phyloP scores from a whole-genome alignment of 2,888 invertebrate genomes.

The Melinopterus prodromus region DNA sequence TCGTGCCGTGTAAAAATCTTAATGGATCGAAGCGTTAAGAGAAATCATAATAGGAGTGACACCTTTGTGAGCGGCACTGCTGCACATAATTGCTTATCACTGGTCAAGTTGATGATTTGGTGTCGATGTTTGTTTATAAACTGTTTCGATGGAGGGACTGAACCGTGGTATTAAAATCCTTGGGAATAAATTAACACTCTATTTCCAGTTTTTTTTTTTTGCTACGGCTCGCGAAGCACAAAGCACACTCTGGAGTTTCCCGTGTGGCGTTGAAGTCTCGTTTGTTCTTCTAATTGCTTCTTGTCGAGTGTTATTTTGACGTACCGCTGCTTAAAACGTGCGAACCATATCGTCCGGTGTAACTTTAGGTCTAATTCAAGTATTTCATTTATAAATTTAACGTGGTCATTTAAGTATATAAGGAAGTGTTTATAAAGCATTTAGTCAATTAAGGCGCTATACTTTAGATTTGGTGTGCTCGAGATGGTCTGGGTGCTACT shows the following conservation, averaged over 20 bases:
- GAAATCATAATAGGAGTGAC: not conserved
- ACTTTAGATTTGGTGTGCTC: conserved; percentile 22
- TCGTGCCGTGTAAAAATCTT: not conserved
- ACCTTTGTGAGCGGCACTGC: not conserved
- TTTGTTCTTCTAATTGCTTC: conserved; percentile 20
- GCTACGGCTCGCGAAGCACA: conserved; percentile 20
- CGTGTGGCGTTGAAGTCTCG: not conserved
- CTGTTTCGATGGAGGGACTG: not conserved
- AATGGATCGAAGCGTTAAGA: not conserved
- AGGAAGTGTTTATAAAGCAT: conserved; percentile 40
- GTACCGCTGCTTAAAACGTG: conserved; percentile 10
- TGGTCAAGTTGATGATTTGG: not conserved
- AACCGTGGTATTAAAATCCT: conserved; percentile 16
- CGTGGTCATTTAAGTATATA: conserved; percentile 38
- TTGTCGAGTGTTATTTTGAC: not conserved
- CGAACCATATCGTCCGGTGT: conserved; percentile 17
- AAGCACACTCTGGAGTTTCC: conserved; percentile 16
- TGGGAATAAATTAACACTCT: conserved; percentile 32
- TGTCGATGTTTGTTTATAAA: conserved; percentile 4
- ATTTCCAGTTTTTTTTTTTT: conserved; percentile 25
- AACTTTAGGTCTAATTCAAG: conserved; percentile 33
- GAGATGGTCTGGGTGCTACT: not conserved
- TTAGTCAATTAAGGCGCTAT: conserved; percentile 39
- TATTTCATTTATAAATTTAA: conserved; percentile 37
- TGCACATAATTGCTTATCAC: not conserved